These are phyloP conservation scores for Protaetia brevitarsis DNA, from an alignment of 1,140 invertebrate genomes.

Conservation along the genomic window DNA sequence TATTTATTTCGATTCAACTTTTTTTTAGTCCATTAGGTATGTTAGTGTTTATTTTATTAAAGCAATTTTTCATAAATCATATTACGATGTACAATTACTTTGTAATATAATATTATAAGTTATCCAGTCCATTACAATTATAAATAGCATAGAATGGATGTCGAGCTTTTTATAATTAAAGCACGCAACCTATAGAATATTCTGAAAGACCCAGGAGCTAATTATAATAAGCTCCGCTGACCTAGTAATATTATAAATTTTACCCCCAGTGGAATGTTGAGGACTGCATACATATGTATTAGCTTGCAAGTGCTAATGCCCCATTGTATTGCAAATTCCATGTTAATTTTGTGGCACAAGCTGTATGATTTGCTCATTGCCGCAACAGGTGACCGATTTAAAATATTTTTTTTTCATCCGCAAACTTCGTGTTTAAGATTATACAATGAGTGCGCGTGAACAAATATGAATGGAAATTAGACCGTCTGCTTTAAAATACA, in stretches of 20 bases:
- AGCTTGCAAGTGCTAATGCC: slow-evolving; percentile 43
- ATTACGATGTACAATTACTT: too few relatives aligned
- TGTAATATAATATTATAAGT: too few relatives aligned
- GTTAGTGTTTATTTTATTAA: too few relatives aligned
- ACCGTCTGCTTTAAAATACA: not conserved
- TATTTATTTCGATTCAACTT: too few relatives aligned
- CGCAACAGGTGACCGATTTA: slow-evolving; percentile 42
- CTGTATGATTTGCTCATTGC: slow-evolving; percentile 39
- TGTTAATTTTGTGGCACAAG: slow-evolving; percentile 44
- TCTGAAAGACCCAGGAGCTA: not conserved
- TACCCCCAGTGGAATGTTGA: slow-evolving; percentile 20
- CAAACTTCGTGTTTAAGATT: slow-evolving; percentile 7
- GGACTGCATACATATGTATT: slow-evolving; percentile 46
- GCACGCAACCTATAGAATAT: not conserved
- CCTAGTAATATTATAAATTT: slow-evolving; percentile 24
- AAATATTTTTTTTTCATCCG: slow-evolving; percentile 20
- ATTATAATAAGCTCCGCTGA: slow-evolving; percentile 15
- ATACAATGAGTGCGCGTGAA: not conserved
- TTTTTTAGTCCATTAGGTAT: too few relatives aligned
- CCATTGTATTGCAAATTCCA: slow-evolving; percentile 49
- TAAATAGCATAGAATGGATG: too few relatives aligned
- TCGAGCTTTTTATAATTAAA: not conserved
- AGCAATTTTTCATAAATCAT: too few relatives aligned
- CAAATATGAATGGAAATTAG: slow-evolving; percentile 5
- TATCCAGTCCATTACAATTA: too few relatives aligned